phyloP scores from a whole-genome alignment of 1,140 invertebrate species.

The Drosophila baimaii region DNA sequence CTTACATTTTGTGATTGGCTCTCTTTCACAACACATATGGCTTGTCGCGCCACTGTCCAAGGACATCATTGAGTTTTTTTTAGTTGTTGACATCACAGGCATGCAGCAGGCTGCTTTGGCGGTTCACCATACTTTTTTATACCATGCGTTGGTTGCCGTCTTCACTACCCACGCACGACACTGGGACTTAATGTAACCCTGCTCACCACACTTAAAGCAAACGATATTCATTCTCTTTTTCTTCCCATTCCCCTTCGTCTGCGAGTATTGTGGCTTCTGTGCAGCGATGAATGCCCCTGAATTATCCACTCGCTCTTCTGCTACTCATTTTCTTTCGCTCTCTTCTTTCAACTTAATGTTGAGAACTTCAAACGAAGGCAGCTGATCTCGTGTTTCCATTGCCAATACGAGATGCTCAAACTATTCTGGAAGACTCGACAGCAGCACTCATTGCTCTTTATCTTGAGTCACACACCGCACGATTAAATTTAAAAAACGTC shows the following conservation, averaged over 20 bases:
- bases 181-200: slow-evolving; percentile 4
- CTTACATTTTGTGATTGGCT: no score
- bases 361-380: slow-evolving; percentile 5
- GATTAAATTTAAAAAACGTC: no score
- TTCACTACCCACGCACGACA: not conserved
- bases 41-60: not conserved
- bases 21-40: no score
- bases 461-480: slow-evolving; percentile 3
- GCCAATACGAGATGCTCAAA: slow-evolving; percentile 17
- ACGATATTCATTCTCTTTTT: slow-evolving; percentile 3
- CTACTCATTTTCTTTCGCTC: slow-evolving; percentile 10
- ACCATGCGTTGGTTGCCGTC: not conserved
- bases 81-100: not conserved
- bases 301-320: slow-evolving; percentile 8
- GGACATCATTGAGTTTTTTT: not conserved
- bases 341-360: slow-evolving; percentile 16
- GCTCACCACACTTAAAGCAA: slow-evolving; percentile 11
- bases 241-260: not conserved
- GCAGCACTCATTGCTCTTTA: slow-evolving; percentile 10
- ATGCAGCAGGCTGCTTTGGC: not conserved
- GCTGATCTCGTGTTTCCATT: slow-evolving; percentile 10
- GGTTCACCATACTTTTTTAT: not conserved
- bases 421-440: slow-evolving; percentile 10
- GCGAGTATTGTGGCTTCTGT: not conserved
- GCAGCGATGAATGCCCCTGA: not conserved